phyloP scores from a whole-genome alignment of 2,113 vertebrate genomes.

The Erythrolamprus reginae region DNA sequence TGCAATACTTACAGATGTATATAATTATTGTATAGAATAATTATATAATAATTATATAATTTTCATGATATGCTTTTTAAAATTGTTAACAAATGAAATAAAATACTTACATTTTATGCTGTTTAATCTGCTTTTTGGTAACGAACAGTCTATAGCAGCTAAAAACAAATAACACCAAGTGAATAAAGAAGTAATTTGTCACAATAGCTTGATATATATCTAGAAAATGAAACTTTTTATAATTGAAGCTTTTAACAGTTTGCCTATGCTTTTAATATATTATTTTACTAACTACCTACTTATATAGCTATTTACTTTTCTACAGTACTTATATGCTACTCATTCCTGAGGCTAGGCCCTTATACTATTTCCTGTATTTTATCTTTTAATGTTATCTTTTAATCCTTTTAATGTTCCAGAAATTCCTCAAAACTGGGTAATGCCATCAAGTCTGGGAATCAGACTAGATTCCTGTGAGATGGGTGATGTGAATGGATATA shows the following conservation, averaged over 20 bases:
- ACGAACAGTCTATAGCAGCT: conserved; percentile 86
- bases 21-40: no score
- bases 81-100: not conserved
- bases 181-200: not conserved
- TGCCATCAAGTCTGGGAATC: not conserved
- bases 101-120: conserved; percentile 86
- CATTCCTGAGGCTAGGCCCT: not conserved
- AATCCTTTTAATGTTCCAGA: not conserved
- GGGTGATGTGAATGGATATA: not conserved
- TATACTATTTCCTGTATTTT: no score
- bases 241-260: not conserved
- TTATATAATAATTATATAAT: no score
- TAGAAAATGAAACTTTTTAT: conserved; percentile 13
- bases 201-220: conserved; percentile 1
- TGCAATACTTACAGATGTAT: no score
- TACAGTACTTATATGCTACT: not conserved
- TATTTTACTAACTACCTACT: not conserved
- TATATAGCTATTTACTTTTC: not conserved
- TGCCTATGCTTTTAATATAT: conserved; percentile 8
- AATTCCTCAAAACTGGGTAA: not conserved
- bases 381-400: no score
- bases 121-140: conserved; percentile 78
- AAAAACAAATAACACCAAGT: conserved; percentile 50
- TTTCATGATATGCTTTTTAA: conserved; percentile 2
- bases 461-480: not conserved